Conservation (phyloP, 2,113 vertebrate species). For the Erythrolamprus reginae region DNA sequence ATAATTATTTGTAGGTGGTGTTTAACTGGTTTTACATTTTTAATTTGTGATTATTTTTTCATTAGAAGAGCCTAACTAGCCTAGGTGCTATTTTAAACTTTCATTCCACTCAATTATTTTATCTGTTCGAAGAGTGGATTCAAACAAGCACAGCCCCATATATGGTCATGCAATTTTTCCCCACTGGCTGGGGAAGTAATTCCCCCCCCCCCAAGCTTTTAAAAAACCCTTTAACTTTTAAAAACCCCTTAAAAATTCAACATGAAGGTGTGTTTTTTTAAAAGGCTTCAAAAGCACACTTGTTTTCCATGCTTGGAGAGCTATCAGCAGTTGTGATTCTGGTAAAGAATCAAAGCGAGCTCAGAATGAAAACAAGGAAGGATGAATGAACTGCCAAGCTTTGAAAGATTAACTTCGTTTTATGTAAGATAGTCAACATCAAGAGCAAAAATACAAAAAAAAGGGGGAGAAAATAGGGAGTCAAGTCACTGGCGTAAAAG, state of each 20-base stretch:
- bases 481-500: background rate
- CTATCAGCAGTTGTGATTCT: background rate
- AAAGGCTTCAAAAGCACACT: too few relatives aligned
- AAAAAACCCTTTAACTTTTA: background rate
- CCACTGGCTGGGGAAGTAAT: background rate
- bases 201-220: background rate
- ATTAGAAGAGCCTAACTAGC: background rate
- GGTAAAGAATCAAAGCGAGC: background rate
- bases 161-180: background rate
- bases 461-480: background rate
- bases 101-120: background rate
- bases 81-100: background rate
- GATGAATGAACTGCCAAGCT: background rate
- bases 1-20: background rate
- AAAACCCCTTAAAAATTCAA: background rate
- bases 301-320: background rate
- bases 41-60: background rate
- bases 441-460: background rate
- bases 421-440: background rate
- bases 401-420: background rate
- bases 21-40: background rate
- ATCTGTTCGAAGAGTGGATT: background rate
- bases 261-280: background rate
- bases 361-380: background rate
- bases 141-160: background rate